A percentile compares a stretch with the other conserved stretches of the same genome.
Conservation (phyloP, 1,140 invertebrate genomes). For the Bombus turneri region DNA sequence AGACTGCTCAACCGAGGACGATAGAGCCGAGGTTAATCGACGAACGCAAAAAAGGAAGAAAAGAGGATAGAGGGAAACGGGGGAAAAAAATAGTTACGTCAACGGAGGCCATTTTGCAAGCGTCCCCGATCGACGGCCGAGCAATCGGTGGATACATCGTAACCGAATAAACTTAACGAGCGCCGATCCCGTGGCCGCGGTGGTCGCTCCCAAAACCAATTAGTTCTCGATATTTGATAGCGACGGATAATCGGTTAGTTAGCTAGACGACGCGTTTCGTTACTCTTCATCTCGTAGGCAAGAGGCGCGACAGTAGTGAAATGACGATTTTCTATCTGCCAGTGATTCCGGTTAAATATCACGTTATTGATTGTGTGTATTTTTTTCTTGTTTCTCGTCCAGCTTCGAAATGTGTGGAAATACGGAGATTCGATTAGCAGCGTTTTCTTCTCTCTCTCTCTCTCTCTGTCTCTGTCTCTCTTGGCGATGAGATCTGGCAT, state of each 20-base stretch:
- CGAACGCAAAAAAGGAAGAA: slow-evolving; percentile 26
- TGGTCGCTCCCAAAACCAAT: slow-evolving; percentile 43
- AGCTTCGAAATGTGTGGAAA: neutral
- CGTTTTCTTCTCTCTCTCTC: neutral
- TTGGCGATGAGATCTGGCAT: neutral
- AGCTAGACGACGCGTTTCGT: slow-evolving; percentile 12
- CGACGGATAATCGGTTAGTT: slow-evolving; percentile 50
- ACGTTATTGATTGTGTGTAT: neutral
- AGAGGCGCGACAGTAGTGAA: neutral
- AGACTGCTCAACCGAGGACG: slow-evolving; percentile 55
- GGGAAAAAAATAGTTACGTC: slow-evolving; percentile 21
- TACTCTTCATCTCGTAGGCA: neutral
- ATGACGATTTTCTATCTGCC: neutral
- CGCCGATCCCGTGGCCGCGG: slow-evolving; percentile 34
- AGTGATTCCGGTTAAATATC: neutral
- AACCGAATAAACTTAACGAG: slow-evolving; percentile 56
- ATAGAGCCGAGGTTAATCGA: slow-evolving; percentile 57
- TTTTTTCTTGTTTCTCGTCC: neutral
- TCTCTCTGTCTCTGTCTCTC: neutral
- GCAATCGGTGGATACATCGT: slow-evolving; percentile 42
- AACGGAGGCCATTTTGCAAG: slow-evolving; percentile 27
- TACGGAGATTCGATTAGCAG: neutral
- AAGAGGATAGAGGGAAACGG: neutral
- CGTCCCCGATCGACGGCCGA: slow-evolving; percentile 20
- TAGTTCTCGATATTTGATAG: slow-evolving; percentile 47